Conservation (phyloP, 2,888 invertebrate genomes). For the Lasioglossum calceatum region DNA sequence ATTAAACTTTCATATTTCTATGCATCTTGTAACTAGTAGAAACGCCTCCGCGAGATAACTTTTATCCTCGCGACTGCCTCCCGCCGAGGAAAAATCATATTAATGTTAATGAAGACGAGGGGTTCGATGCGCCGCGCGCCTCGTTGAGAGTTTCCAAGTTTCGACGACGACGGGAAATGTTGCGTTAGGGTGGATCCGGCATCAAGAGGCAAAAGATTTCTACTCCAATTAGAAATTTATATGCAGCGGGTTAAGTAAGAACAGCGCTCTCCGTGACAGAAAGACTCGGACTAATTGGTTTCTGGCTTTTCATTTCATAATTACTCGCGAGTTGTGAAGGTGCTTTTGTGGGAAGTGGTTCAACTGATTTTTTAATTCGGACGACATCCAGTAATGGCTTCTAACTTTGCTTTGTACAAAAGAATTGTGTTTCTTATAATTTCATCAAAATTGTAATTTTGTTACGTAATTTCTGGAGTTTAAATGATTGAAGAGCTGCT, state of each 20-base stretch:
- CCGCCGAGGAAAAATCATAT: constrained; percentile 29
- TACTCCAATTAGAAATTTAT: neutral
- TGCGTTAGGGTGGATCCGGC: neutral
- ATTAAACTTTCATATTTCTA: constrained; percentile 63
- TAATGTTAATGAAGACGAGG: constrained; percentile 36
- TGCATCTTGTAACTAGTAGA: constrained; percentile 61
- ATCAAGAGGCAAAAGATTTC: neutral
- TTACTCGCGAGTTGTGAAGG: neutral
- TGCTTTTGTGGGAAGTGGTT: neutral
- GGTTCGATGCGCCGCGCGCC: neutral
- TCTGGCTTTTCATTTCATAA: neutral
- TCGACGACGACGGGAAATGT: neutral
- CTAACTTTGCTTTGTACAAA: neutral
- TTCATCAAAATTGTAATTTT: no score
- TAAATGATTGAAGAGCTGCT: no score
- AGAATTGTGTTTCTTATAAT: neutral
- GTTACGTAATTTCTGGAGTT: no score
- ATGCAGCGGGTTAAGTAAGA: neutral
- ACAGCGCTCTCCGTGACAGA: neutral
- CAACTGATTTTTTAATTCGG: neutral
- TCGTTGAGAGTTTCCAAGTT: neutral
- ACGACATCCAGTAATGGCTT: neutral
- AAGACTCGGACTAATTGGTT: neutral
- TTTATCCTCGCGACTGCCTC: constrained; percentile 34
- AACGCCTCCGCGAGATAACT: constrained; percentile 20